A percentile compares a stretch with the other conserved stretches of the same genome.
Evolutionary conservation across 2,113 vertebrate genomes (phyloP).

Genomic region (Coreoperca whiteheadi): DNA sequence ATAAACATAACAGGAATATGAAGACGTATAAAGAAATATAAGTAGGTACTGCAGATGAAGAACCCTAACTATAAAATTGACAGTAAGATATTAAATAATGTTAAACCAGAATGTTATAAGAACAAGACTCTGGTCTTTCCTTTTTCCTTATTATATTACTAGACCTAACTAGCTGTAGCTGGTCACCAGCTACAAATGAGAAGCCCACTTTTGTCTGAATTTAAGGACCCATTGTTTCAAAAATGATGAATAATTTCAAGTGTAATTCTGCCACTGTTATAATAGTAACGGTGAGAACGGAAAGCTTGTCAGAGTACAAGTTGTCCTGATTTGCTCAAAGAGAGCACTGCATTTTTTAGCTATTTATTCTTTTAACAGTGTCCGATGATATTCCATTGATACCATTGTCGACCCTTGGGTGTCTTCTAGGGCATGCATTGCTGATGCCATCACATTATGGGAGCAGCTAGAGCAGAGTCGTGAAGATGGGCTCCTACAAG

Average conservation of each 20-base stretch:
- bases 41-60: too few species aligned
- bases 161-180: not conserved
- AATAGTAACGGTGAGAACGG: not conserved
- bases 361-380: not conserved
- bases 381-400: not conserved
- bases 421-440: slow-evolving; percentile 87
- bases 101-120: too few species aligned
- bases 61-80: too few species aligned
- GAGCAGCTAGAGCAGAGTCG: slow-evolving; percentile 83
- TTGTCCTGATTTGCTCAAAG: not conserved
- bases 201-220: not conserved
- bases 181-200: too few species aligned
- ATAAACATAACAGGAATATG: too few species aligned
- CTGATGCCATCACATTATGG: slow-evolving; percentile 89
- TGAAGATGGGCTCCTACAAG: slow-evolving; percentile 79
- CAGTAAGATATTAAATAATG: too few species aligned
- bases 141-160: too few species aligned
- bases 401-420: not conserved
- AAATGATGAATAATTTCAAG: not conserved
- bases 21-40: too few species aligned
- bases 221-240: not conserved
- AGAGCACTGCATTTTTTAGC: not conserved
- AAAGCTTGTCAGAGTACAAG: not conserved
- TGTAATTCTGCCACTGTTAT: not conserved
- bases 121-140: too few species aligned